phyloP scores from a whole-genome alignment of 2,888 invertebrate species.

The Cantharis rustica region DNA sequence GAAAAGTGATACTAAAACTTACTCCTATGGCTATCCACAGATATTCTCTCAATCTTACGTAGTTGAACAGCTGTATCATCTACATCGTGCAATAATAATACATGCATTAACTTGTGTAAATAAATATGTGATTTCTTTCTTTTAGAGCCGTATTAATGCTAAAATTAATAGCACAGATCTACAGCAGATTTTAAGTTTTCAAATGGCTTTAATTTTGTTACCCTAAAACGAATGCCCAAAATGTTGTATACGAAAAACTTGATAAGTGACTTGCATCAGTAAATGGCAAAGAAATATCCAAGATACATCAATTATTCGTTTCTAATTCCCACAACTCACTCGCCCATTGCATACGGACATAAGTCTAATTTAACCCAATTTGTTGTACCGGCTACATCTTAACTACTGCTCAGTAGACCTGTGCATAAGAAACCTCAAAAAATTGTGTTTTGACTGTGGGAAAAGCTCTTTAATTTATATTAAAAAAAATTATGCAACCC shows the following conservation, averaged over 20 bases:
- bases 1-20: slow-evolving; percentile 20
- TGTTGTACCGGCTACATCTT: neutral
- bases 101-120: slow-evolving; percentile 14
- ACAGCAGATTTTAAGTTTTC: neutral
- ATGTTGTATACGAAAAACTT: no score
- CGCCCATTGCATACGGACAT: no score
- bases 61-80: slow-evolving; percentile 22
- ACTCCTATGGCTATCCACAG: slow-evolving; percentile 33
- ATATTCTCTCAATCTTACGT: slow-evolving; percentile 30
- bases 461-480: neutral
- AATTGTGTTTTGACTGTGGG: neutral
- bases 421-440: neutral
- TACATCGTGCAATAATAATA: slow-evolving; percentile 26
- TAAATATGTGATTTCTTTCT: neutral
- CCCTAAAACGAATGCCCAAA: no score
- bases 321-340: no score
- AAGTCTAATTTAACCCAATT: no score
- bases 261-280: no score
- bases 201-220: neutral
- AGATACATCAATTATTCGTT: no score
- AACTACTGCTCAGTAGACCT: no score
- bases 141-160: neutral
- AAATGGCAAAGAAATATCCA: no score
- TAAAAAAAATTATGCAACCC: neutral
- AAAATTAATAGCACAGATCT: neutral